Evolutionary conservation across 1,140 invertebrate genomes (phyloP).

Genomic region (Drosophila prosaltans): DNA sequence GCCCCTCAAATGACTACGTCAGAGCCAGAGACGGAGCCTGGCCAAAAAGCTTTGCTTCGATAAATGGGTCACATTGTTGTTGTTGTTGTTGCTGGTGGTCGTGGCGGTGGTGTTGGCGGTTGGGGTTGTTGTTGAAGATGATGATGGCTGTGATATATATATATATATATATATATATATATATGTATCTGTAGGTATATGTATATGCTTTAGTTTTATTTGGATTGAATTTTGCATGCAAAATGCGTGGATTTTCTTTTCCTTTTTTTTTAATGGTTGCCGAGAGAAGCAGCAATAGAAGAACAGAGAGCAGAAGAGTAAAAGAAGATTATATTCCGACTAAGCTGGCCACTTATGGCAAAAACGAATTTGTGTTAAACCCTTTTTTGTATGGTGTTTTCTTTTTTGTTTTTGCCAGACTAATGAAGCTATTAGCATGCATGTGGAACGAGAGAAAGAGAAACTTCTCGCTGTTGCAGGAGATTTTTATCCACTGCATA

Average conservation of each 20-base stretch:
- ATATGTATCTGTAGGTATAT: not conserved
- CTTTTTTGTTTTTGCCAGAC: constrained; percentile 29
- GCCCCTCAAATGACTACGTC: constrained; percentile 61
- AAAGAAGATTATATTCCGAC: constrained; percentile 21
- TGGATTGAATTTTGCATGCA: constrained; percentile 76
- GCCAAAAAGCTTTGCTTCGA: constrained; percentile 72
- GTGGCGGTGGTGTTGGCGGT: constrained; percentile 36
- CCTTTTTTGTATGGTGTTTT: constrained; percentile 17
- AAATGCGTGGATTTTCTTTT: constrained; percentile 52
- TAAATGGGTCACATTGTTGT: constrained; percentile 69
- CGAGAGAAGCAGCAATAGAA: constrained; percentile 11
- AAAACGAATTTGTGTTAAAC: constrained; percentile 25
- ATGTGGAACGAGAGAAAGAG: constrained; percentile 41
- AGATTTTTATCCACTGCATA: constrained; percentile 16
- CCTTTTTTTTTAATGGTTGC: constrained; percentile 21
- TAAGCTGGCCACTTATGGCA: constrained; percentile 20
- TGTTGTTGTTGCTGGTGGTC: constrained; percentile 31
- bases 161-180: not conserved
- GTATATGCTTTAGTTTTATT: constrained; percentile 50
- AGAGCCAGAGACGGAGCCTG: constrained; percentile 67
- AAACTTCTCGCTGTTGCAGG: not conserved
- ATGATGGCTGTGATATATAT: constrained; percentile 32
- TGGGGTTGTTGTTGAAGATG: constrained; percentile 36
- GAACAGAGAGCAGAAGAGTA: not conserved
- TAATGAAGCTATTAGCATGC: constrained; percentile 80